Evolutionary conservation across 2,797 vertebrate genomes (phyloP).

Genomic region (Avahi laniger): DNA sequence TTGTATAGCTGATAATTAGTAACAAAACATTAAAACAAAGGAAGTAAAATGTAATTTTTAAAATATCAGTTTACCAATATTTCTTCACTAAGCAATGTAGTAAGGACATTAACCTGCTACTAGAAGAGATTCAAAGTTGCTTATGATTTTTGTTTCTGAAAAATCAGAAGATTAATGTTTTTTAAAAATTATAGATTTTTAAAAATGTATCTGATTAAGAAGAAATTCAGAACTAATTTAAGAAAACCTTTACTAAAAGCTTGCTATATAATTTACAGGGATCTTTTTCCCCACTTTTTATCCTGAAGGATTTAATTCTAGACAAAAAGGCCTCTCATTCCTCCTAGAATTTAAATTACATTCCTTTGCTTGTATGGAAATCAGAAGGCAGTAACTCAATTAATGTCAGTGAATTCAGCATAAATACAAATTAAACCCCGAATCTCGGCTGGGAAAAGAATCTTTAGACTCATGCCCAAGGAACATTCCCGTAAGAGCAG

Average conservation of each 20-base stretch:
- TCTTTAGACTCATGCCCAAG: not conserved
- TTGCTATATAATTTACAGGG: not conserved
- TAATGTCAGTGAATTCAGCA: not conserved
- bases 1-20: not conserved
- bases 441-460: not conserved
- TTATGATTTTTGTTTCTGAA: not conserved
- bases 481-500: not conserved
- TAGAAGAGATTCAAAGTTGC: not conserved
- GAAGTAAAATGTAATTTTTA: not conserved
- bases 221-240: not conserved
- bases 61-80: not conserved
- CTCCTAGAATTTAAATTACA: conserved; percentile 27
- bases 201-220: not conserved
- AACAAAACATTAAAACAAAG: not conserved
- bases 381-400: not conserved
- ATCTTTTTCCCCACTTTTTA: not conserved
- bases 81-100: not conserved
- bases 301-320: not conserved
- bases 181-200: not conserved
- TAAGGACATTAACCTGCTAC: not conserved
- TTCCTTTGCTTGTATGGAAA: conserved; percentile 16
- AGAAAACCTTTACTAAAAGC: not conserved
- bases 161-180: not conserved
- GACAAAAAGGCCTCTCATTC: not conserved
- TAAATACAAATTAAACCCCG: not conserved